A percentile compares a stretch with the other conserved stretches of the same genome.
phyloP scores from a whole-genome alignment of 2,888 invertebrate species.

The Microdon myrmicae region DNA sequence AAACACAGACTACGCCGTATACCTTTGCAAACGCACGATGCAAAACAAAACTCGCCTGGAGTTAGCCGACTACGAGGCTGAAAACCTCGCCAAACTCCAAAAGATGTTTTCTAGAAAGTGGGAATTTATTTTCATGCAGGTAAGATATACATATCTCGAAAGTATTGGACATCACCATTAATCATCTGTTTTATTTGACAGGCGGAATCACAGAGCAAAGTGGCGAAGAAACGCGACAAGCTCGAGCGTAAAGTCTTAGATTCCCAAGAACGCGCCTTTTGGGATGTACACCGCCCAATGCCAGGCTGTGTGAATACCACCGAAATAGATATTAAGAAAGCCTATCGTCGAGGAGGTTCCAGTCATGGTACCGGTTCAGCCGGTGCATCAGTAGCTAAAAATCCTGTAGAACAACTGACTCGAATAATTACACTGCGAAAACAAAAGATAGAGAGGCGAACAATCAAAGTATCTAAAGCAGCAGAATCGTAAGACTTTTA shows the following conservation, averaged over 20 bases:
- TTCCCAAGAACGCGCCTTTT: constrained; percentile 98
- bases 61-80: constrained; percentile 98
- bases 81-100: constrained; percentile 95
- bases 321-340: constrained; percentile 97
- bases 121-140: constrained; percentile 99
- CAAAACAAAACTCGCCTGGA: constrained; percentile 98
- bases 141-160: constrained; percentile 31
- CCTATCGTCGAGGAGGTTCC: constrained; percentile 73
- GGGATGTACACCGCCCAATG: constrained; percentile 99
- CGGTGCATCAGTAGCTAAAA: constrained; percentile 65
- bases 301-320: constrained; percentile 99
- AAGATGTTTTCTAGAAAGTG: constrained; percentile 99
- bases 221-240: constrained; percentile 98
- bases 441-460: constrained; percentile 84
- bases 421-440: constrained; percentile 81
- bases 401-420: constrained; percentile 65
- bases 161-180: no score
- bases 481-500: constrained; percentile 83
- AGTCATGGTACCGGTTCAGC: constrained; percentile 67
- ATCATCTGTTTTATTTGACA: constrained; percentile 29
- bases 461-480: constrained; percentile 91
- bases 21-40: constrained; percentile 99
- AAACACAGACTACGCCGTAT: constrained; percentile 99
- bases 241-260: constrained; percentile 97
- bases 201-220: constrained; percentile 77